Evolutionary conservation across 2,888 invertebrate genomes (phyloP).

Genomic region (Flexamia atlantica): DNA sequence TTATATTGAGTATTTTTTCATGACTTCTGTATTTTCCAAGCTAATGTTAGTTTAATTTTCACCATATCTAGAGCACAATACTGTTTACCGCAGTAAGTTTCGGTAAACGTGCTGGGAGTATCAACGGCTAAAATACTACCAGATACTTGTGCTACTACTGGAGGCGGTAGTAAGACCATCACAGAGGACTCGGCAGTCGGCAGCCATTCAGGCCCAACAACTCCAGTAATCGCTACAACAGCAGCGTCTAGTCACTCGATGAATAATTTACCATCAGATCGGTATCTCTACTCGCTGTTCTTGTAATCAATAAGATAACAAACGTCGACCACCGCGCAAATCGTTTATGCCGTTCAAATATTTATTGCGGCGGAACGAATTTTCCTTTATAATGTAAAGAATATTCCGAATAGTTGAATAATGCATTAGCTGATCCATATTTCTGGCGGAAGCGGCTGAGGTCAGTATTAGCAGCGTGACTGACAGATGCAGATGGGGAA

Average conservation of each 20-base stretch:
- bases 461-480: constrained; percentile 9
- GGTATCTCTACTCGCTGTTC: neutral
- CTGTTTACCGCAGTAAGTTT: no score
- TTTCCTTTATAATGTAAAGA: constrained; percentile 54
- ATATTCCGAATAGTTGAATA: constrained; percentile 41
- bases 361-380: constrained; percentile 48
- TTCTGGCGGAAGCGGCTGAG: constrained; percentile 50
- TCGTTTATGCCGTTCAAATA: constrained; percentile 42
- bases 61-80: no score
- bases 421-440: constrained; percentile 44
- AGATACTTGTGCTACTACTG: no score
- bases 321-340: constrained; percentile 32
- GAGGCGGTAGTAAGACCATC: no score
- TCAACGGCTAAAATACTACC: no score
- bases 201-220: neutral
- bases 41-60: no score
- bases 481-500: constrained; percentile 32
- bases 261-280: constrained; percentile 50
- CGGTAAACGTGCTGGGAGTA: no score
- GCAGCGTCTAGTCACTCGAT: neutral
- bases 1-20: no score
- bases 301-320: constrained; percentile 7
- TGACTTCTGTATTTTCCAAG: no score
- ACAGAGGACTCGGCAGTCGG: no score
- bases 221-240: constrained; percentile 8